Evolutionary conservation across 2,888 invertebrate genomes (phyloP).

Genomic region (Phragmatobia fuliginosa): DNA sequence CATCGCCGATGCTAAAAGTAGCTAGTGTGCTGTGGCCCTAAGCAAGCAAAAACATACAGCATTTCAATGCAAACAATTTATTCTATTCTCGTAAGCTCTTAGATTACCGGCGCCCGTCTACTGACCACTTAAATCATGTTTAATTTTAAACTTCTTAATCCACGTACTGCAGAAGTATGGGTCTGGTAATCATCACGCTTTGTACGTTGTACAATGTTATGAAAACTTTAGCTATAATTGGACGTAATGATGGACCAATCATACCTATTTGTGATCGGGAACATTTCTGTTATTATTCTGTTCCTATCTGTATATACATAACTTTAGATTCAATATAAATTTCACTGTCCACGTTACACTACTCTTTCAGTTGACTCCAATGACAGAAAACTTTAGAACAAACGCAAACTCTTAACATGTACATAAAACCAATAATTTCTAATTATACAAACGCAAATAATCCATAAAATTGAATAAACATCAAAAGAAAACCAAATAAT

Average conservation of each 20-base stretch:
- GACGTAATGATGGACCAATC: neutral
- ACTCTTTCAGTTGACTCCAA: neutral
- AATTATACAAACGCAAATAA: neutral
- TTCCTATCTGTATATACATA: too few species aligned
- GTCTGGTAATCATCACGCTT: conserved; percentile 11
- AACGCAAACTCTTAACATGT: too few species aligned
- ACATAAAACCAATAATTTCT: neutral
- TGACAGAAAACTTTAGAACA: neutral
- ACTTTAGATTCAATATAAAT: neutral
- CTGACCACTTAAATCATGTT: conserved; percentile 26
- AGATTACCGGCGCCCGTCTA: conserved; percentile 25
- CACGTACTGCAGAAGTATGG: neutral
- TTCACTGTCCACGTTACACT: neutral
- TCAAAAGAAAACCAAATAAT: neutral
- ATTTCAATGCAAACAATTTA: conserved; percentile 13
- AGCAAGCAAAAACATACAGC: neutral
- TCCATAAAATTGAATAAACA: conserved; percentile 1
- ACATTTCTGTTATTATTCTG: too few species aligned
- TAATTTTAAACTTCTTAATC: conserved; percentile 13
- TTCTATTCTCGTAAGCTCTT: conserved; percentile 28
- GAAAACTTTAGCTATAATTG: neutral
- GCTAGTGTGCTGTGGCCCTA: too few species aligned
- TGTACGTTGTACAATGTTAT: neutral
- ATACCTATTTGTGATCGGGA: neutral
- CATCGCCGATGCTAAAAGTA: too few species aligned